Evolutionary conservation across 1,140 invertebrate species (phyloP).

Genomic region (Dendroctonus valens): DNA sequence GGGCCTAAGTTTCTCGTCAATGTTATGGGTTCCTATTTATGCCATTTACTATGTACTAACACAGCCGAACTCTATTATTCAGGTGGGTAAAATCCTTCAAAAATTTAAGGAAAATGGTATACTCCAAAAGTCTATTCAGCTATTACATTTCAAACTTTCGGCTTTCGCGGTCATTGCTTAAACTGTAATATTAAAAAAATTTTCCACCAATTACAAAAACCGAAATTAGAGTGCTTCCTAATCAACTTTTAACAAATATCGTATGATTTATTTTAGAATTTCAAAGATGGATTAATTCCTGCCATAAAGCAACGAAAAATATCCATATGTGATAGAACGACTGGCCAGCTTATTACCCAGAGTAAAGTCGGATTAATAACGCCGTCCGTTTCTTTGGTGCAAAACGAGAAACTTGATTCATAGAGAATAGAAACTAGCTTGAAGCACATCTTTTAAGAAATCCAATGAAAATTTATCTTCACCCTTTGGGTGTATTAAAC

Average conservation of each 20-base stretch:
- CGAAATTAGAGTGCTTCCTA: too few species aligned
- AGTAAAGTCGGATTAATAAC: constrained; percentile 47
- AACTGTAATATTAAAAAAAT: too few species aligned
- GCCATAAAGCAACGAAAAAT: constrained; percentile 54
- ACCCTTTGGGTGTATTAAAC: too few species aligned
- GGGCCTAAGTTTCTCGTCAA: constrained; percentile 70
- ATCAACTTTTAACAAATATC: too few species aligned
- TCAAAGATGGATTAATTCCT: constrained; percentile 53
- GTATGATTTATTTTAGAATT: constrained; percentile 50
- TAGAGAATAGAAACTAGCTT: neutral
- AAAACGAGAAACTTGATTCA: constrained; percentile 16
- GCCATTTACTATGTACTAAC: constrained; percentile 58
- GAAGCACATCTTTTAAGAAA: neutral
- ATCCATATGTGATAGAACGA: constrained; percentile 51
- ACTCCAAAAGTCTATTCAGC: too few species aligned
- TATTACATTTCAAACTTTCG: too few species aligned
- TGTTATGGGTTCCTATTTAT: constrained; percentile 70
- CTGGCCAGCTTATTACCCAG: constrained; percentile 54
- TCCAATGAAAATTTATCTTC: too few species aligned
- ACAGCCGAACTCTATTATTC: constrained; percentile 53
- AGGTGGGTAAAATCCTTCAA: constrained; percentile 56
- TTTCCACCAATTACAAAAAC: neutral
- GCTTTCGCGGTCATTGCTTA: neutral
- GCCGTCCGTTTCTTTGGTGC: constrained; percentile 29
- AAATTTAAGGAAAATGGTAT: too few species aligned